These are phyloP conservation scores for Gastracanthus pulcherrimus DNA, from an alignment of 2,888 invertebrate genomes.

Conservation along the genomic window DNA sequence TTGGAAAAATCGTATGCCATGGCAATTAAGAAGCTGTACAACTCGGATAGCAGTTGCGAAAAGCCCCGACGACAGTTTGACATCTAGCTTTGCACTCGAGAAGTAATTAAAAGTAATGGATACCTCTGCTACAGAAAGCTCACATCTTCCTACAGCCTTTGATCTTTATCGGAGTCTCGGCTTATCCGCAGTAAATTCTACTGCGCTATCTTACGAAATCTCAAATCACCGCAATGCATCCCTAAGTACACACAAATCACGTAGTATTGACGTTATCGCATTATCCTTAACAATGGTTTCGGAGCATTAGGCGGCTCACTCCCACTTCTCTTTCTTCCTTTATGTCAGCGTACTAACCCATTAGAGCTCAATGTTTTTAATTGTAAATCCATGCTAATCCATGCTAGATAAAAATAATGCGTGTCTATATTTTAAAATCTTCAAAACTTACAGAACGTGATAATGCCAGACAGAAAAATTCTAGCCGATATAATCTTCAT, in stretches of 20 bases:
- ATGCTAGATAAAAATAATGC: too few species aligned
- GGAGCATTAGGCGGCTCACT: not conserved
- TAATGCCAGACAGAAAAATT: too few species aligned
- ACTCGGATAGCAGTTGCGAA: too few species aligned
- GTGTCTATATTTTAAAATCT: too few species aligned
- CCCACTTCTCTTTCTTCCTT: not conserved
- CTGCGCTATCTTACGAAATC: not conserved
- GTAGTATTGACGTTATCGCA: constrained; percentile 1
- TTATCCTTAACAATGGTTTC: not conserved
- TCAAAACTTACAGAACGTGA: too few species aligned
- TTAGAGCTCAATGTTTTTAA: too few species aligned
- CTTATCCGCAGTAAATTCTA: constrained; percentile 19
- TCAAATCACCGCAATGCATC: too few species aligned
- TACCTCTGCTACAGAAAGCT: not conserved
- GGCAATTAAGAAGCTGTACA: too few species aligned
- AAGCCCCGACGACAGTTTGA: not conserved
- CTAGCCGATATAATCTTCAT: not conserved
- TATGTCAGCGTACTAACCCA: not conserved
- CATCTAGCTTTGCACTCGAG: not conserved
- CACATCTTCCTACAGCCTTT: not conserved
- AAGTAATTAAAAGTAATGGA: constrained; percentile 31
- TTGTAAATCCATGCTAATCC: too few species aligned
- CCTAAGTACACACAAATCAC: constrained; percentile 20
- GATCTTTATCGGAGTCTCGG: constrained; percentile 12
- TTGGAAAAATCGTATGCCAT: too few species aligned